A percentile compares a stretch with the other conserved stretches of the same genome.
Conservation (phyloP, 2,888 invertebrate genomes). For the Leptopterna dolabrata region DNA sequence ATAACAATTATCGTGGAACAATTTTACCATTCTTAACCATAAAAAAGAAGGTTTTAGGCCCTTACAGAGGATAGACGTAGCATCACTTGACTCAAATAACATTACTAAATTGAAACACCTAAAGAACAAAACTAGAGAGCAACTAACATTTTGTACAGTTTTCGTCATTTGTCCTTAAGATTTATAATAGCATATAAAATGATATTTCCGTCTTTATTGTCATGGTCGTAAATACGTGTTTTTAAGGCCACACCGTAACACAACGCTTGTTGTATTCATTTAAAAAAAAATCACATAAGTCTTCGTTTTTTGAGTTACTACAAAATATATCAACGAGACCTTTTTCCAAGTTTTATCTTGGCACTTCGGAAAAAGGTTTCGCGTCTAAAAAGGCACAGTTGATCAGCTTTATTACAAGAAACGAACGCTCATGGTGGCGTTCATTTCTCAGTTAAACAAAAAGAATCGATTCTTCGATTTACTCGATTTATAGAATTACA, state of each 20-base stretch:
- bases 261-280: neutral
- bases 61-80: slow-evolving; percentile 57
- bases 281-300: slow-evolving; percentile 36
- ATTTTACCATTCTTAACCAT: slow-evolving; percentile 58
- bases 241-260: slow-evolving; percentile 47
- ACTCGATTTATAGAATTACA: neutral
- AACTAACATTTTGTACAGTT: slow-evolving; percentile 36
- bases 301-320: neutral
- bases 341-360: neutral
- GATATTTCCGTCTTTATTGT: slow-evolving; percentile 33
- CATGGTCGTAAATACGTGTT: slow-evolving; percentile 18
- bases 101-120: slow-evolving; percentile 19
- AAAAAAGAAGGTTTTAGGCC: slow-evolving; percentile 41
- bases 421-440: neutral
- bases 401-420: neutral
- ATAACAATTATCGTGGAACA: slow-evolving; percentile 60
- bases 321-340: neutral
- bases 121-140: slow-evolving; percentile 45
- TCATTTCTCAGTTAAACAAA: too few species aligned
- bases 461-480: neutral
- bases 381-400: slow-evolving; percentile 18
- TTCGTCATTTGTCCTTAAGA: neutral
- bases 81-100: slow-evolving; percentile 55
- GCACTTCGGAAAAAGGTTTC: neutral
- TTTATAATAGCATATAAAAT: slow-evolving; percentile 12